A percentile compares a stretch with the other conserved stretches of the same genome.
These are phyloP conservation scores for Ecdyonurus torrentis DNA, from an alignment of 2,888 invertebrate species.

Conservation along the genomic window DNA sequence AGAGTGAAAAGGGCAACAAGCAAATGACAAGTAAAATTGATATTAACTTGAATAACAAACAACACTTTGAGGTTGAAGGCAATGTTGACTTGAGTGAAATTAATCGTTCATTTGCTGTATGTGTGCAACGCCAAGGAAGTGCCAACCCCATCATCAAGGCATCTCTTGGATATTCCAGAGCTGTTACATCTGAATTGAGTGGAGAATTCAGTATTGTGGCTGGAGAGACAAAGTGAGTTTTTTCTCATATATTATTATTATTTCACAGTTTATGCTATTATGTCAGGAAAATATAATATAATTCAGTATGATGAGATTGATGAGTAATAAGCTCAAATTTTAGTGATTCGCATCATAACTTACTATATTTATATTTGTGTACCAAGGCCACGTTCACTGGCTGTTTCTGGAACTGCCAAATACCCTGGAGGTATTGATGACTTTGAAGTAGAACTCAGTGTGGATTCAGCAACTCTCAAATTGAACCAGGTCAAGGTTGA, in stretches of 20 bases:
- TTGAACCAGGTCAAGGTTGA: slow-evolving; percentile 46
- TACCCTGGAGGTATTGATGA: slow-evolving; percentile 4
- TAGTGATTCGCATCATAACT: too few relatives aligned
- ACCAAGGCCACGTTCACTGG: not conserved
- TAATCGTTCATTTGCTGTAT: not conserved
- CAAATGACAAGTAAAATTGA: slow-evolving; percentile 9
- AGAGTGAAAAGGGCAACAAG: not conserved
- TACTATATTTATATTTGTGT: not conserved
- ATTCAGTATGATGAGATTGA: too few relatives aligned
- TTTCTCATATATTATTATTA: not conserved
- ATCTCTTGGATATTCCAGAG: not conserved
- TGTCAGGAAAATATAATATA: too few relatives aligned
- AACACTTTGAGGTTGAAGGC: not conserved
- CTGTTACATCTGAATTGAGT: not conserved
- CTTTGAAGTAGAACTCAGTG: slow-evolving; percentile 31
- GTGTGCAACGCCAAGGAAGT: not conserved
- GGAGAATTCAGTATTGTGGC: not conserved
- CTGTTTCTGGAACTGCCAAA: not conserved
- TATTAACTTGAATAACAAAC: slow-evolving; percentile 16
- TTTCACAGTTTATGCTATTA: too few relatives aligned
- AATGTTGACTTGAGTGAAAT: not conserved
- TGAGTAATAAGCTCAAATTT: not conserved
- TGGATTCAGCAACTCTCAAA: slow-evolving; percentile 45
- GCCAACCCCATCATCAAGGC: not conserved
- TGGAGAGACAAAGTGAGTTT: not conserved